These are phyloP conservation scores for Herpetotheres cachinnans DNA, from an alignment of 2,113 vertebrate species.

Conservation along the genomic window DNA sequence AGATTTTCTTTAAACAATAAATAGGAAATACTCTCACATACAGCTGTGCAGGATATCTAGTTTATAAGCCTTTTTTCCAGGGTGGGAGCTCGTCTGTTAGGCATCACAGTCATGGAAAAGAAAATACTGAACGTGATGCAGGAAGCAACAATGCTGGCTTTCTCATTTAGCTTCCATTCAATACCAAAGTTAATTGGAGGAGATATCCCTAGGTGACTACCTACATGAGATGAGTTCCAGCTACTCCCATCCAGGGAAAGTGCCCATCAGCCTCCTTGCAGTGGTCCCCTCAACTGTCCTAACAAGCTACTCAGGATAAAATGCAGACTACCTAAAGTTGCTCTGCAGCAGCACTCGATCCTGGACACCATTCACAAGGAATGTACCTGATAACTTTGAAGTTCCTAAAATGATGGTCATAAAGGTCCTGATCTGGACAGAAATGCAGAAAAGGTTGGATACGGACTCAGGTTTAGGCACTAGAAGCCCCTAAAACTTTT, in stretches of 20 bases:
- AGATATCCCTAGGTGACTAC: not conserved
- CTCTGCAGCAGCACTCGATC: not conserved
- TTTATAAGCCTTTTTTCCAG: conserved; percentile 67
- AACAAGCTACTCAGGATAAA: not conserved
- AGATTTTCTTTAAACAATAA: conserved; percentile 65
- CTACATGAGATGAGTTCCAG: not conserved
- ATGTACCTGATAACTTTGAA: not conserved
- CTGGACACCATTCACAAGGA: not conserved
- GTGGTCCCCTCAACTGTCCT: not conserved
- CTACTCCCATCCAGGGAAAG: not conserved
- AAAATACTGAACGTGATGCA: conserved; percentile 34
- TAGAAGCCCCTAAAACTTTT: not conserved
- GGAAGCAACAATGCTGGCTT: conserved; percentile 61
- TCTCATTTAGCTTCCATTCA: not conserved
- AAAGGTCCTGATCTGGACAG: not conserved
- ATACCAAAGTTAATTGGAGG: not conserved
- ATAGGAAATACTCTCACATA: conserved; percentile 64
- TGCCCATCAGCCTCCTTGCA: not conserved
- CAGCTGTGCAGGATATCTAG: conserved; percentile 74
- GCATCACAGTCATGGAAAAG: conserved; percentile 52
- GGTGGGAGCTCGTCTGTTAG: not conserved
- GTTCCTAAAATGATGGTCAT: not conserved
- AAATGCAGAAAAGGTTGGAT: not conserved
- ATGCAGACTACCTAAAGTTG: not conserved
- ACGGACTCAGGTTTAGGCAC: not conserved